Percentiles rank a stretch among this genome's conserved stretches.
Evolutionary conservation across 1,140 invertebrate species (phyloP).

Genomic region (Hetaerina americana): DNA sequence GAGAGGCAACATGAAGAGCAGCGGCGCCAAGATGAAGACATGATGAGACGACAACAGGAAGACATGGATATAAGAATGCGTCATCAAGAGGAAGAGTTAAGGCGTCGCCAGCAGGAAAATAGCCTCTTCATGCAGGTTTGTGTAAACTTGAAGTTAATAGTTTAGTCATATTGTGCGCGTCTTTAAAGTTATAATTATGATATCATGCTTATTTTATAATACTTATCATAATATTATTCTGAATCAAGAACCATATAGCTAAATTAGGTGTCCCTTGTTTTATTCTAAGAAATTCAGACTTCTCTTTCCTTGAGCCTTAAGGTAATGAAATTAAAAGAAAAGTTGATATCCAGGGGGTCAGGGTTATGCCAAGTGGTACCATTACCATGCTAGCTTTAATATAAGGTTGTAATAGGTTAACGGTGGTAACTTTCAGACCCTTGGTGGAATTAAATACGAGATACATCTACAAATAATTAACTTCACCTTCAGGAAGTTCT

Average conservation of each 20-base stretch:
- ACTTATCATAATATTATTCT: background rate
- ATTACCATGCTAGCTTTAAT: too few species aligned
- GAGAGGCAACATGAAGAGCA: conserved; percentile 71
- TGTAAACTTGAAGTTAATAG: background rate
- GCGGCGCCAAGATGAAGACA: conserved; percentile 56
- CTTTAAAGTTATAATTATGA: background rate
- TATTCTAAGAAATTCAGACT: too few species aligned
- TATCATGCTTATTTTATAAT: background rate
- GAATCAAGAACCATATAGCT: background rate
- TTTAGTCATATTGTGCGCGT: background rate
- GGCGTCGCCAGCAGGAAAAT: conserved; percentile 67
- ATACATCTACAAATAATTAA: too few species aligned
- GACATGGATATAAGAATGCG: conserved; percentile 61
- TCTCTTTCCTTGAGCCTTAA: too few species aligned
- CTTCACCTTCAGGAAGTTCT: too few species aligned
- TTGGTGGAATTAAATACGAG: too few species aligned
- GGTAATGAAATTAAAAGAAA: too few species aligned
- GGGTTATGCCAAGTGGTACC: too few species aligned
- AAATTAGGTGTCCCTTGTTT: background rate
- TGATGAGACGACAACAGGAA: conserved; percentile 54
- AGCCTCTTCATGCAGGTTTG: conserved; percentile 61
- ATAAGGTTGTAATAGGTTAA: too few species aligned
- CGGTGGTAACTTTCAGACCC: too few species aligned
- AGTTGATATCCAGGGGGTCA: too few species aligned
- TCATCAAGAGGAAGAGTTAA: conserved; percentile 66